Base-by-base conservation (phyloP, 2,888 invertebrate genomes). In the Eristalis tenax region DNA sequence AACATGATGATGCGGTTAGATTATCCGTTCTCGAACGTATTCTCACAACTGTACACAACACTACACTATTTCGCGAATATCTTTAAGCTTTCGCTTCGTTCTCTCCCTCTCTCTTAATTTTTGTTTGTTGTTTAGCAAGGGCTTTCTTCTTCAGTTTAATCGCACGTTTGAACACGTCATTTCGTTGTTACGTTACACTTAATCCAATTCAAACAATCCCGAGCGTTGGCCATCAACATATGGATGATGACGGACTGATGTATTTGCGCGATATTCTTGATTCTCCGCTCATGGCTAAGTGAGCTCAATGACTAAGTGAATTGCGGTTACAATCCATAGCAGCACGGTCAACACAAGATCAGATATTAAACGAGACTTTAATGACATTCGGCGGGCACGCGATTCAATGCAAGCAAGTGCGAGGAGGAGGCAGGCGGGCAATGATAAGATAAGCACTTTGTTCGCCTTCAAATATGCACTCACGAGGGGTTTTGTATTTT, bases 1-100 rank as follows among this genome's bases (percentile, higher is more conserved):
- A 95, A 94, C 95, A 96, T 96, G 86, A 61, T 83, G 73, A 81
- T 69, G 23, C 11, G 22, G 4, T 32, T 64, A 23, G 32, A 28
- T 50, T 18, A 80, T 80, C 76, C 81, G 56, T 35, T 13, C 28
- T 28, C 4, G 4, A 28, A 28, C 15, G 15, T 32, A 63, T 78
- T 50, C 50, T 18, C 50, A 50, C 50, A 50, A 50, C 50, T 50
- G 50, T 18, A 18, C 50, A 66, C 13, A 57, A 65, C 40, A 26
- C 32, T 10, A 65, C 40, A 26, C 32, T 10, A 32, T 18, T 35
- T 13, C 59, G 32, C 28, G 28, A 59, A 32, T 56, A 65, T 26
- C 32, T 57, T 57, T 8, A 5, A 8, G 3, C 26, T 32, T 38
- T 23, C 11, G 35, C 35, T 63, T 43, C n/a, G 2, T 43, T 43